These are phyloP conservation scores for Mugil cephalus DNA, from an alignment of 2,113 vertebrate genomes.

Conservation along the genomic window DNA sequence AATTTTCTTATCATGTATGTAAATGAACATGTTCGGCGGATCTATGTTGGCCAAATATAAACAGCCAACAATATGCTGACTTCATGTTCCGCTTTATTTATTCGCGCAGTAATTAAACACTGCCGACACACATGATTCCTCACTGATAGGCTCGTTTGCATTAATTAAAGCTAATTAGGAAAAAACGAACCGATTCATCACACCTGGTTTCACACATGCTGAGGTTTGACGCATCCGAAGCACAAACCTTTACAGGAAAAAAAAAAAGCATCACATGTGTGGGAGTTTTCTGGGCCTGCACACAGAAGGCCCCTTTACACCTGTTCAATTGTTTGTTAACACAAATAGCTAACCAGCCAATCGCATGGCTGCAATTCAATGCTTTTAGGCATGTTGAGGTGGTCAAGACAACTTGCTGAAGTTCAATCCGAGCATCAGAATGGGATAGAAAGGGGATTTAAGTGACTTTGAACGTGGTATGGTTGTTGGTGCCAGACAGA, in stretches of 20 bases:
- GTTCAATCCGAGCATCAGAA: too few relatives aligned
- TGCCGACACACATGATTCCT: constrained; percentile 71
- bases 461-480: too few relatives aligned
- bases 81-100: constrained; percentile 76
- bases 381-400: too few relatives aligned
- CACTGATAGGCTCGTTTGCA: constrained; percentile 74
- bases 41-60: constrained; percentile 65
- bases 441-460: too few relatives aligned
- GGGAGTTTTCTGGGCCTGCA: constrained; percentile 32
- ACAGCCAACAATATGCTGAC: constrained; percentile 75
- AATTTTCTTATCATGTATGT: constrained; percentile 78
- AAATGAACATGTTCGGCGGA: constrained; percentile 69
- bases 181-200: constrained; percentile 51
- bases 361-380: too few relatives aligned
- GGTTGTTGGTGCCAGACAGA: too few relatives aligned
- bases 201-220: constrained; percentile 55
- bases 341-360: too few relatives aligned
- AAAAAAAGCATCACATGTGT: background rate
- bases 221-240: constrained; percentile 1
- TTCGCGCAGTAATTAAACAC: constrained; percentile 78
- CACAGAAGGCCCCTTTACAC: too few relatives aligned
- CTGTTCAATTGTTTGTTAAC: too few relatives aligned
- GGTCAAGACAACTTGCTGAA: too few relatives aligned
- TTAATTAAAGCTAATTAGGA: constrained; percentile 69
- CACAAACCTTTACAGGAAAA: background rate